Evolutionary conservation across 2,888 invertebrate species (phyloP), one percentile per base, ranked within the genome.

Genomic region (Apodemia duryi): DNA sequence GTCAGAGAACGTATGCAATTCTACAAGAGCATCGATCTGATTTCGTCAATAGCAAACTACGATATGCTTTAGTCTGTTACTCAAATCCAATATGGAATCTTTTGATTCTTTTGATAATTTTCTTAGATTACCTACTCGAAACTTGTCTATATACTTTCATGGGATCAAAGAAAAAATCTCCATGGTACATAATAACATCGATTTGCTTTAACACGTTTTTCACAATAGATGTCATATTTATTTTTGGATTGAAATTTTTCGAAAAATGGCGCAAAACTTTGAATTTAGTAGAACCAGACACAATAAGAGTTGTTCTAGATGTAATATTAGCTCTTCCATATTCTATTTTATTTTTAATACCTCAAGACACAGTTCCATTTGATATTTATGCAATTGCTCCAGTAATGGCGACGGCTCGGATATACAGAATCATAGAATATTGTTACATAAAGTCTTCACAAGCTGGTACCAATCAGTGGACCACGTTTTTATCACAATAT

Each of bases 391-490:
- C 80, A 1, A 81, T 90, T 68, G 84, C 85, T 51, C 90, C 92
- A 35, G 65, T 90, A 49, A 77, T 86, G 61, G 86, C 90, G 7
- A 81, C 85, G 2, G 70, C 88, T 64, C 83, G 92, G 54, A 80
- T 87, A 0, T 88, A 89, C 64, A 85, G 90, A 73, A 84, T 93
- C 61, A 72, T 89, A 62, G 82, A 85, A 73, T 90, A 87, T 73
- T 88, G 90, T 73, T 85, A 84, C 62, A 76, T 81, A 29, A 86
- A 84, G 77, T 85, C 86, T n/a, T 84, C 86, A 11, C 84, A 86
- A 80, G 88, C 91, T 43, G 91, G 92, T 32, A 86, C 88, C 65
- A 91, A 91, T 73, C 92, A 91, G 73, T 91, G 91, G 88, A 86
- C 86, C 21, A 87, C 88, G 35, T 92, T 92, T 73, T 75, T 92